Percentiles rank a stretch among this genome's conserved stretches.
Conservation (phyloP, 2,888 invertebrate species). For the Hololepta plana region DNA sequence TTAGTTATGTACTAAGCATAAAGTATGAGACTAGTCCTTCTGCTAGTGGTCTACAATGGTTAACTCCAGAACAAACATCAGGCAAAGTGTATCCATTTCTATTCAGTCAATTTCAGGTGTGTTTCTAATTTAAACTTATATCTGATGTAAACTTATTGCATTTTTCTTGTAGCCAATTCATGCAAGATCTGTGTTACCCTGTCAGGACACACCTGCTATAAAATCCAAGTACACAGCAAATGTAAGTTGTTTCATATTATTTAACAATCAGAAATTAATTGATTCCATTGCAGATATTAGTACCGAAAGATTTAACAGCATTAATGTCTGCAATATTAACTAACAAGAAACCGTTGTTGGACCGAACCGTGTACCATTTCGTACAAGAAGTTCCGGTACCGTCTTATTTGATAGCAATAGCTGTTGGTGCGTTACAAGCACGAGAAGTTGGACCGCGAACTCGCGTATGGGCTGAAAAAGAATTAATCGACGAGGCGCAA, state of each 20-base stretch:
- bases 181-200: conserved; percentile 76
- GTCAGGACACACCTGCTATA: conserved; percentile 82
- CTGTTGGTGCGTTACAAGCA: conserved; percentile 63
- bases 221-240: conserved; percentile 57
- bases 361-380: conserved; percentile 38
- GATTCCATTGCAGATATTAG: conserved; percentile 42
- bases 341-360: conserved; percentile 25
- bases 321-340: conserved; percentile 73
- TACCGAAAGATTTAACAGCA: conserved; percentile 52
- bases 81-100: conserved; percentile 75
- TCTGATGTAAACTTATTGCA: no score
- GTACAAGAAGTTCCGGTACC: conserved; percentile 69
- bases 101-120: conserved; percentile 66
- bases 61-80: conserved; percentile 69
- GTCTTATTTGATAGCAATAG: conserved; percentile 78
- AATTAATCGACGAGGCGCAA: conserved; percentile 62
- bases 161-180: conserved; percentile 52
- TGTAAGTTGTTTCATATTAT: conserved; percentile 19
- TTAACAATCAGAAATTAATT: no score
- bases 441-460: conserved; percentile 62
- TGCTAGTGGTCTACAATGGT: conserved; percentile 82
- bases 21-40: conserved; percentile 57
- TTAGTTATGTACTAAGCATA: conserved; percentile 39
- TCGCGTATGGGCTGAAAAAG: conserved; percentile 80
- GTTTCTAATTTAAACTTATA: conserved; percentile 5